These are phyloP conservation scores for Podargus strigoides DNA, from an alignment of 2,797 vertebrate genomes.

Conservation along the genomic window DNA sequence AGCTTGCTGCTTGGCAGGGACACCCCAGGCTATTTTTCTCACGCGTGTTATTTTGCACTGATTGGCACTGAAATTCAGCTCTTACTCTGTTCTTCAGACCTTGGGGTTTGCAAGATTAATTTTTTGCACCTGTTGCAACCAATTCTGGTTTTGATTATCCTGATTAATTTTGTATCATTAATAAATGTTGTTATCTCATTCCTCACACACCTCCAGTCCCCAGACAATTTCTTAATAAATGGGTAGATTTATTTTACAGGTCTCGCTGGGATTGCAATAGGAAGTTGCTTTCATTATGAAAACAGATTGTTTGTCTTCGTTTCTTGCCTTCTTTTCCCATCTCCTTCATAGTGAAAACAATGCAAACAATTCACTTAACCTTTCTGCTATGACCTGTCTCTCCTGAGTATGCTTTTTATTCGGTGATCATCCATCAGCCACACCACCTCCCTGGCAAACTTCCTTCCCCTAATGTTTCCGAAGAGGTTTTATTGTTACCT, in stretches of 20 bases:
- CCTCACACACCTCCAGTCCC: neutral
- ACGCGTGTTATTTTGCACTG: neutral
- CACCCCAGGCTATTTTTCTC: neutral
- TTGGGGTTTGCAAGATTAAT: neutral
- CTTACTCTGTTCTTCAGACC: neutral
- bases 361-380: neutral
- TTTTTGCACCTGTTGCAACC: neutral
- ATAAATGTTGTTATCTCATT: neutral
- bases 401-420: neutral
- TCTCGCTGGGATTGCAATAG: neutral
- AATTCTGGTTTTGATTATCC: neutral
- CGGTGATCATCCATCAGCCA: neutral
- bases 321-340: neutral
- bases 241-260: neutral
- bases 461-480: neutral
- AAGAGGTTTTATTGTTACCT: neutral
- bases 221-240: neutral
- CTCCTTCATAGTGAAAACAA: neutral
- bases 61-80: neutral
- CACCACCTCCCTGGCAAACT: neutral
- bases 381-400: neutral
- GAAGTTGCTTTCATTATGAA: neutral
- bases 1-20: neutral
- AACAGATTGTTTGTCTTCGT: neutral
- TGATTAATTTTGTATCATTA: neutral